A percentile compares a stretch with the other conserved stretches of the same genome.
These are phyloP conservation scores for Scaptomyza pallida DNA, from an alignment of 1,140 invertebrate genomes.

Conservation along the genomic window DNA sequence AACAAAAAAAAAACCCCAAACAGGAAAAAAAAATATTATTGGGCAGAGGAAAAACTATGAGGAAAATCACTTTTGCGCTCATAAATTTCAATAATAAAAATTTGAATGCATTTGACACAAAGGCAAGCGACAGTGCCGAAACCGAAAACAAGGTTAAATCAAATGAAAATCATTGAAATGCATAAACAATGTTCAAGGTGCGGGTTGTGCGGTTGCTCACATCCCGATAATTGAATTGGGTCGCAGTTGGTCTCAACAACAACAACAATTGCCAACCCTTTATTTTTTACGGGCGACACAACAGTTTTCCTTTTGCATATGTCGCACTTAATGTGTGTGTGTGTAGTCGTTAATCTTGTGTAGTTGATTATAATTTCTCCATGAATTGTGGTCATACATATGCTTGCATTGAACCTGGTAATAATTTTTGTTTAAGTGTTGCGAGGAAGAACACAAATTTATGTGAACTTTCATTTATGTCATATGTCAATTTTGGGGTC, in stretches of 20 bases:
- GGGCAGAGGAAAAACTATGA: constrained; percentile 65
- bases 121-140: constrained; percentile 58
- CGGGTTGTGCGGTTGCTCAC: constrained; percentile 54
- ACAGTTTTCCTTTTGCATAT: constrained; percentile 67
- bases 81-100: constrained; percentile 83
- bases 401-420: constrained; percentile 18
- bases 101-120: constrained; percentile 80
- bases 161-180: constrained; percentile 71
- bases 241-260: constrained; percentile 36
- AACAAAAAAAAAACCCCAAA: constrained; percentile 40
- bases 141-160: constrained; percentile 71
- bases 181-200: constrained; percentile 78
- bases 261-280: constrained; percentile 53
- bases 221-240: constrained; percentile 70
- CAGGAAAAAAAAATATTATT: constrained; percentile 35
- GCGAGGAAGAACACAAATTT: too few relatives aligned
- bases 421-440: background rate
- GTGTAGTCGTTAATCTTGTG: constrained; percentile 31
- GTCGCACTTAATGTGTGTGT: constrained; percentile 34
- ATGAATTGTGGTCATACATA: constrained; percentile 62
- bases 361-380: constrained; percentile 32
- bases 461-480: too few relatives aligned
- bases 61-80: constrained; percentile 81
- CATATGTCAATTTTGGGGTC: too few relatives aligned
- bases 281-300: constrained; percentile 25